Percentiles rank a stretch among this genome's conserved stretches.
These are phyloP conservation scores for Pelodiscus sinensis DNA, from an alignment of 2,113 vertebrate genomes.

Conservation along the genomic window DNA sequence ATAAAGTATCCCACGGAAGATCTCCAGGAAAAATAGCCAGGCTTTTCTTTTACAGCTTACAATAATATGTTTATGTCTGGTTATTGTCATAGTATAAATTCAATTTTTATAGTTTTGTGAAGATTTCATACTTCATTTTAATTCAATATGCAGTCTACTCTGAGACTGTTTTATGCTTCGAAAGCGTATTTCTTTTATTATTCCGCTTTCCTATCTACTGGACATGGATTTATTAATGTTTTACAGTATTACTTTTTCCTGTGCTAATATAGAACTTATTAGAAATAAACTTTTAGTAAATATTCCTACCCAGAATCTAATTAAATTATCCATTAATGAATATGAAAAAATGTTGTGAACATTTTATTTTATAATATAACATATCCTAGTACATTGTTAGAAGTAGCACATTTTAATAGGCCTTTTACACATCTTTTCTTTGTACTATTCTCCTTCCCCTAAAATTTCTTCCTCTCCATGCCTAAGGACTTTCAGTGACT, in stretches of 20 bases:
- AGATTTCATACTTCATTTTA: not conserved
- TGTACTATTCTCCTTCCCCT: not conserved
- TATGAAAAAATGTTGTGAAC: not conserved
- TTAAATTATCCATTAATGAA: not conserved
- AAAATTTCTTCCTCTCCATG: not conserved
- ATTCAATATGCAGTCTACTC: not conserved
- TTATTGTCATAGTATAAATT: not conserved
- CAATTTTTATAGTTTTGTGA: not conserved
- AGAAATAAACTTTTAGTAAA: not conserved
- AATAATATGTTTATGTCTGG: not conserved
- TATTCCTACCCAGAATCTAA: slow-evolving; percentile 14
- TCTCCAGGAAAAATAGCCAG: not conserved
- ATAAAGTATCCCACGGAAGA: not conserved
- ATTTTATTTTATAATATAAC: not conserved
- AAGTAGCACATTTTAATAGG: not conserved
- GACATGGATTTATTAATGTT: not conserved
- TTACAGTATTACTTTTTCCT: not conserved
- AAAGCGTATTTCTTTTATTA: not conserved
- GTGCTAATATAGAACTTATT: not conserved
- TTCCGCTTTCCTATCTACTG: not conserved
- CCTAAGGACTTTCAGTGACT: not conserved
- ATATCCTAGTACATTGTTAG: not conserved
- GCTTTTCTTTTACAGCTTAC: not conserved
- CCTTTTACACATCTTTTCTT: not conserved
- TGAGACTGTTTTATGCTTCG: not conserved